Conservation (phyloP, 2,888 invertebrate species). For the Drosophila setosimentum region DNA sequence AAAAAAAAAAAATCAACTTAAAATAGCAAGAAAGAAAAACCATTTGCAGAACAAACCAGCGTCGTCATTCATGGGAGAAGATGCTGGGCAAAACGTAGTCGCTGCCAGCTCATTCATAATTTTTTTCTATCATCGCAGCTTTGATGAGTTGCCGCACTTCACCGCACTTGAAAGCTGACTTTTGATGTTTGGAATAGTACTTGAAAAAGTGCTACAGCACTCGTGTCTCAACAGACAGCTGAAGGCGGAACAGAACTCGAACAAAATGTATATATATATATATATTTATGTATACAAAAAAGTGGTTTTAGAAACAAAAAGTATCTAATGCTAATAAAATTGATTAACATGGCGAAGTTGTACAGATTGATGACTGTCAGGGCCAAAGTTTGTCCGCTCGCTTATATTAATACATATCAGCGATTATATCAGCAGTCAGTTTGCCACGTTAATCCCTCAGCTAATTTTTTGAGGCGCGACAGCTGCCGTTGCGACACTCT, state of each 20-base stretch:
- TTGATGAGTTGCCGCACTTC: constrained; percentile 80
- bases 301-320: constrained; percentile 10
- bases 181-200: constrained; percentile 71
- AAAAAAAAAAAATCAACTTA: constrained; percentile 21
- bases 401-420: constrained; percentile 46
- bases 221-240: constrained; percentile 47
- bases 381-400: constrained; percentile 40
- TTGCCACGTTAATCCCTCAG: constrained; percentile 42
- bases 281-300: neutral
- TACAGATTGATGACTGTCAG: constrained; percentile 74
- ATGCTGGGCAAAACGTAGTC: constrained; percentile 21
- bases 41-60: constrained; percentile 59
- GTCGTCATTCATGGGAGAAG: constrained; percentile 64
- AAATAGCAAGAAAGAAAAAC: constrained; percentile 33
- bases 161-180: constrained; percentile 68
- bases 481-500: constrained; percentile 51
- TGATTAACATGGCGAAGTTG: constrained; percentile 61
- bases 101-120: constrained; percentile 70
- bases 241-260: constrained; percentile 69
- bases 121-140: constrained; percentile 47
- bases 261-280: constrained; percentile 14
- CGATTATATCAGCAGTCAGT: constrained; percentile 34
- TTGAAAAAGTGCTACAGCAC: constrained; percentile 74
- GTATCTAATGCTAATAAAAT: constrained; percentile 70
- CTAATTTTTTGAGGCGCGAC: constrained; percentile 41